A percentile compares a stretch with the other conserved stretches of the same genome.
phyloP scores from a whole-genome alignment of 2,888 invertebrate species.

The Drosophila buzzatii region DNA sequence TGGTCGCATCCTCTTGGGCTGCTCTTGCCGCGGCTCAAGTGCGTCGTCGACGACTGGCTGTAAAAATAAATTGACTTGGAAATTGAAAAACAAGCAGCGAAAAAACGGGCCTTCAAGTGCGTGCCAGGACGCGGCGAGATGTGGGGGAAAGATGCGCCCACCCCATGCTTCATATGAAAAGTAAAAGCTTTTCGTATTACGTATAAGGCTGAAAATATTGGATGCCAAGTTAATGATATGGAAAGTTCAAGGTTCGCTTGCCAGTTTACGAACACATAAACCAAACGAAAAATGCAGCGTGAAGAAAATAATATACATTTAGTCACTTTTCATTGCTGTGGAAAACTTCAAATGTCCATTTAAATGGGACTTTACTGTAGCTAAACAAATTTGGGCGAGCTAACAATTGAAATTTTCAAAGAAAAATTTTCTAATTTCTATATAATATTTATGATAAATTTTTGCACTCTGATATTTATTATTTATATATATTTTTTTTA shows the following conservation, averaged over 20 bases:
- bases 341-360: background rate
- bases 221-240: conserved; percentile 45
- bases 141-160: conserved; percentile 18
- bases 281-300: conserved; percentile 12
- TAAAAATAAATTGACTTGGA: conserved; percentile 81
- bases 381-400: background rate
- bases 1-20: conserved; percentile 54
- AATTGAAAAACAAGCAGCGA: conserved; percentile 72
- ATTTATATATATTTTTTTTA: background rate
- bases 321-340: background rate
- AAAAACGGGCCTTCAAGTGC: conserved; percentile 57
- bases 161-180: conserved; percentile 50
- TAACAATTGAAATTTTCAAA: background rate
- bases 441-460: too few species aligned
- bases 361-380: background rate
- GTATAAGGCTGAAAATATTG: conserved; percentile 44
- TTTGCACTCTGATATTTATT: background rate
- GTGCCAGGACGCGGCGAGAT: conserved; percentile 43
- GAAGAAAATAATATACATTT: background rate
- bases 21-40: conserved; percentile 39
- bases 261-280: conserved; percentile 2
- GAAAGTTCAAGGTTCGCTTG: conserved; percentile 41
- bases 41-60: conserved; percentile 58
- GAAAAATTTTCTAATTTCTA: background rate
- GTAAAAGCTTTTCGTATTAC: conserved; percentile 55